Evolutionary conservation across 2,113 vertebrate species (phyloP).

Genomic region (Phalacrocorax pelagicus): DNA sequence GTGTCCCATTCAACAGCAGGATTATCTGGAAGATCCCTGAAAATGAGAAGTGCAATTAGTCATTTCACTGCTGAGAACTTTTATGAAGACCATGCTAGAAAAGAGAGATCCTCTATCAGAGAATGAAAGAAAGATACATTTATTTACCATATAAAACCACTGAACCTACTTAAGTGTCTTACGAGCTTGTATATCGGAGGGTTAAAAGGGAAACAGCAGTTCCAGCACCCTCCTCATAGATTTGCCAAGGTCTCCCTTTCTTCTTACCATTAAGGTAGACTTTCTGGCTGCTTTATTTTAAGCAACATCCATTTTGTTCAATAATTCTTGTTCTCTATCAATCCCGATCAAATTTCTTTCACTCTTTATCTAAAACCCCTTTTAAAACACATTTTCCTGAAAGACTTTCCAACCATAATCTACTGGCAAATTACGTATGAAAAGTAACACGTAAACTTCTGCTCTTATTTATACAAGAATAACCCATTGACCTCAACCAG

Average conservation of each 20-base stretch:
- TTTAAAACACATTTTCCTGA: constrained; percentile 1
- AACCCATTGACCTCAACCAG: neutral
- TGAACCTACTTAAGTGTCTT: neutral
- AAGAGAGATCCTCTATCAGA: neutral
- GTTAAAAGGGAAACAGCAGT: neutral
- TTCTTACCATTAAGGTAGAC: neutral
- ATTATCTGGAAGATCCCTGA: constrained; percentile 88
- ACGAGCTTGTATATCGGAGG: neutral
- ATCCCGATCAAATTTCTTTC: neutral
- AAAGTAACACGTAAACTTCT: neutral
- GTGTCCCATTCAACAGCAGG: constrained; percentile 85
- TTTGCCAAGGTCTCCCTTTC: neutral
- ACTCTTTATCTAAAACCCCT: neutral
- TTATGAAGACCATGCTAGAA: neutral
- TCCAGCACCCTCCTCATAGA: neutral
- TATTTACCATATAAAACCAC: neutral
- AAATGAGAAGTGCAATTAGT: constrained; percentile 34
- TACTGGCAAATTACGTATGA: neutral
- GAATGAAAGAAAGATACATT: neutral
- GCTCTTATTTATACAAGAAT: neutral
- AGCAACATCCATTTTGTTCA: neutral
- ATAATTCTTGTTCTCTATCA: neutral
- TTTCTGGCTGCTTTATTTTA: neutral
- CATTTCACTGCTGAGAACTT: neutral
- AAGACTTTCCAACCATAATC: neutral